These are phyloP conservation scores for Artemia sinica DNA, from an alignment of 2,888 invertebrate genomes.

Conservation along the genomic window DNA sequence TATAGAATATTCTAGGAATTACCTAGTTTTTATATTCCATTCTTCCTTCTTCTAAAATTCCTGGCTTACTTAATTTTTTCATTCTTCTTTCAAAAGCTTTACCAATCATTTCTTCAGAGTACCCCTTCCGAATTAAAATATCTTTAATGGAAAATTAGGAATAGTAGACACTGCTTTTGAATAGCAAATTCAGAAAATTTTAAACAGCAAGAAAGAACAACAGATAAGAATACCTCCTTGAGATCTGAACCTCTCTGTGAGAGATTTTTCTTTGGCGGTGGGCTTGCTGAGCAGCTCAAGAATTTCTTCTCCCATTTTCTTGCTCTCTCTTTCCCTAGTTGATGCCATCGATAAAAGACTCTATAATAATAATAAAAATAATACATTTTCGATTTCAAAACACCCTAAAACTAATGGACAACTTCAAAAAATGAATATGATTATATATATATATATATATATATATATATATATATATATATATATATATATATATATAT, in stretches of 20 bases:
- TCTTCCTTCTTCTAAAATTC: too few relatives aligned
- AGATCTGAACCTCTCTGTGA: constrained; percentile 88
- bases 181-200: constrained; percentile 3
- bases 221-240: constrained; percentile 50
- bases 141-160: constrained; percentile 9
- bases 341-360: constrained; percentile 77
- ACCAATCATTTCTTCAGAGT: too few relatives aligned
- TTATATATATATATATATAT: too few relatives aligned
- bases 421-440: too few relatives aligned
- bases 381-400: not conserved
- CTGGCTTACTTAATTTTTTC: too few relatives aligned
- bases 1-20: too few relatives aligned
- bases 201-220: too few relatives aligned
- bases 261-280: constrained; percentile 81
- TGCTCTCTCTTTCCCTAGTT: constrained; percentile 82
- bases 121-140: not conserved
- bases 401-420: not conserved
- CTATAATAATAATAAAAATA: constrained; percentile 34
- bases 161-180: not conserved
- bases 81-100: too few relatives aligned
- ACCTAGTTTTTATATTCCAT: too few relatives aligned
- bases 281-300: constrained; percentile 80
- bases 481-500: too few relatives aligned
- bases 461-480: too few relatives aligned
- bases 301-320: constrained; percentile 88